phyloP scores from a whole-genome alignment of 1,140 invertebrate species.

The Rhopalosiphum padi region DNA sequence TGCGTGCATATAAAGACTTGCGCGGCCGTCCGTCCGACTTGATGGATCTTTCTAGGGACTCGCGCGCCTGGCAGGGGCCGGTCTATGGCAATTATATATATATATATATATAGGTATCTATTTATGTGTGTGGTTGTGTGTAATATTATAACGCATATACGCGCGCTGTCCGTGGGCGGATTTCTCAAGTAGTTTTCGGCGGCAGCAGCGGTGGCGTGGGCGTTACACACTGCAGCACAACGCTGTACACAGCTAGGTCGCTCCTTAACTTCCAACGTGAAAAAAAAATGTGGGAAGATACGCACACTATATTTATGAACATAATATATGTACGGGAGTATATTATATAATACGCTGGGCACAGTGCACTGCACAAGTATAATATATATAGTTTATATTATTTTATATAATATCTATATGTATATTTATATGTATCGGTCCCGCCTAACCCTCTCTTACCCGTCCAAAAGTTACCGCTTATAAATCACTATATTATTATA shows the following conservation, averaged over 20 bases:
- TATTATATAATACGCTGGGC: neutral
- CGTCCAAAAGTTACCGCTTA: constrained; percentile 33
- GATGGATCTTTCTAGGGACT: constrained; percentile 42
- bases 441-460: constrained; percentile 22
- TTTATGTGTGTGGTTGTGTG: neutral
- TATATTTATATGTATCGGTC: neutral
- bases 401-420: neutral
- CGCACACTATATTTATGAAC: constrained; percentile 17
- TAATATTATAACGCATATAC: neutral
- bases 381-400: neutral
- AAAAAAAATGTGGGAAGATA: constrained; percentile 29
- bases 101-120: neutral
- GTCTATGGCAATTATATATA: neutral
- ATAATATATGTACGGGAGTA: neutral
- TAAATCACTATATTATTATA: constrained; percentile 47
- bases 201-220: constrained; percentile 49
- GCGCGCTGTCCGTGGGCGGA: constrained; percentile 50
- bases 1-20: neutral
- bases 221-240: constrained; percentile 26
- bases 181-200: constrained; percentile 56
- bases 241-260: neutral
- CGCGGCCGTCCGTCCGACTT: neutral
- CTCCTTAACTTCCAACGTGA: constrained; percentile 30
- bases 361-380: neutral
- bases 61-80: neutral